Evolutionary conservation across 1,140 invertebrate species (phyloP).

Genomic region (Arion vulgaris): DNA sequence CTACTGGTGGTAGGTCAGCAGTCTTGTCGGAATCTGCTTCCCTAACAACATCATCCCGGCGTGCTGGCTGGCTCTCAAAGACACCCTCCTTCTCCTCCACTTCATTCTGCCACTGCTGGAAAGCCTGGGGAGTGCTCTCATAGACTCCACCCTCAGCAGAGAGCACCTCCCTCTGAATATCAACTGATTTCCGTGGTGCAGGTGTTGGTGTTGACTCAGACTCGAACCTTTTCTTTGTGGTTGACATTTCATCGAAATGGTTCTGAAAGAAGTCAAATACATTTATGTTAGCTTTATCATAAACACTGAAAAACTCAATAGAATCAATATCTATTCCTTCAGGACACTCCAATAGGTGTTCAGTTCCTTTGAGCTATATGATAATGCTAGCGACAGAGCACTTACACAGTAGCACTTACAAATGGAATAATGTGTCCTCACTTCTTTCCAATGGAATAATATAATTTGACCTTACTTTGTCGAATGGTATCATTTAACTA

Average conservation of each 20-base stretch:
- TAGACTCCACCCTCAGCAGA: conserved; percentile 15
- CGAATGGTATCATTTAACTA: too few relatives aligned
- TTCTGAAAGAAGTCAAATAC: conserved; percentile 8
- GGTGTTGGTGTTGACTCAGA: background rate
- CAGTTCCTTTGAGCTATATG: too few relatives aligned
- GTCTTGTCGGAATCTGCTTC: conserved; percentile 54
- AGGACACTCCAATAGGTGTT: too few relatives aligned
- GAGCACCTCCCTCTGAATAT: background rate
- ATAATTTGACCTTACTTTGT: too few relatives aligned
- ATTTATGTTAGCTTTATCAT: background rate
- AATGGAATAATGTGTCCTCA: too few relatives aligned
- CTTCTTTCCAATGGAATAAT: too few relatives aligned
- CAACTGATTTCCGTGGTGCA: background rate
- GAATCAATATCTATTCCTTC: too few relatives aligned
- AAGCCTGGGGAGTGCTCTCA: conserved; percentile 43
- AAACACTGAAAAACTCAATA: background rate
- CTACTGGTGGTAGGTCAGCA: conserved; percentile 59
- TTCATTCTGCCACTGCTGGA: conserved; percentile 51
- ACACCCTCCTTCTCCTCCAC: conserved; percentile 62
- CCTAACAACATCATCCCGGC: conserved; percentile 55
- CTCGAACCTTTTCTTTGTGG: conserved; percentile 21
- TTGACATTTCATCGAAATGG: conserved; percentile 17
- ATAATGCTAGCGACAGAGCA: too few relatives aligned
- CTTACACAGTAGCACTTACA: too few relatives aligned
- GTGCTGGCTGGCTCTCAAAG: conserved; percentile 61